Evolutionary conservation across 2,888 invertebrate genomes (phyloP), one percentile per base, ranked within the genome.

Genomic region (Scaptomyza polygonia): DNA sequence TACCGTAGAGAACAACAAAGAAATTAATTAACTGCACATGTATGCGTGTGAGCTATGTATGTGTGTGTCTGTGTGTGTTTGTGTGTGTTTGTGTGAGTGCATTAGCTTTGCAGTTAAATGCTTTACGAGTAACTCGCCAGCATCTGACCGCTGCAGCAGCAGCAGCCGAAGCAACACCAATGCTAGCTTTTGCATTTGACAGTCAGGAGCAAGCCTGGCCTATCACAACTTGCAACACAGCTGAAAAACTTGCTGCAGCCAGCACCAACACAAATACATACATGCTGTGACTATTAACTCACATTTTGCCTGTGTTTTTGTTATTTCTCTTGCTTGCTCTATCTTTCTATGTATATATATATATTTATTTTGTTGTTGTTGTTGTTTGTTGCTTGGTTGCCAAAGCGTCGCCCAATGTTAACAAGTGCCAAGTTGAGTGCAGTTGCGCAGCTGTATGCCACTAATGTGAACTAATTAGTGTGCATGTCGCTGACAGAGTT

Each of bases 1-100:
- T 85, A 87, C 86, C 86, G 83, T 86, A 87, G 83, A 76, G 55
- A 83, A 79, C 83, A 87, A 87, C 86, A 82, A 87, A 86, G 88
- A 86, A 86, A 86, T 86, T 86, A 86, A 86, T 86, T 86, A 86
- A 81, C 87, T 83, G 77, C 75, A 75, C 75, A 65, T 72, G 80
- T 86, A 72, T 80, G 69, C 34, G 72, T 65, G 47, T 67, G 51
- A 45, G 44, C 53, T 58, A 48, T 32, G 30, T 47, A 27, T 53
- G 40, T 47, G 49, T 57, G 48, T 68, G 64, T 57, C 61, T 66
- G 83, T 72, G 72, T 84, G 81, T 81, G 77, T n/a, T n/a, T n/a
- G n/a, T 53, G 40, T 47, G 49, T 57, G 48, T 68, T 62, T 57
- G 63, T 66, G 83, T 72, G 72, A 86, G 81, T 81, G 77, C 84